A percentile compares a stretch with the other conserved stretches of the same genome.
Conservation (phyloP, 2,888 invertebrate genomes). For the Encarsia formosa region DNA sequence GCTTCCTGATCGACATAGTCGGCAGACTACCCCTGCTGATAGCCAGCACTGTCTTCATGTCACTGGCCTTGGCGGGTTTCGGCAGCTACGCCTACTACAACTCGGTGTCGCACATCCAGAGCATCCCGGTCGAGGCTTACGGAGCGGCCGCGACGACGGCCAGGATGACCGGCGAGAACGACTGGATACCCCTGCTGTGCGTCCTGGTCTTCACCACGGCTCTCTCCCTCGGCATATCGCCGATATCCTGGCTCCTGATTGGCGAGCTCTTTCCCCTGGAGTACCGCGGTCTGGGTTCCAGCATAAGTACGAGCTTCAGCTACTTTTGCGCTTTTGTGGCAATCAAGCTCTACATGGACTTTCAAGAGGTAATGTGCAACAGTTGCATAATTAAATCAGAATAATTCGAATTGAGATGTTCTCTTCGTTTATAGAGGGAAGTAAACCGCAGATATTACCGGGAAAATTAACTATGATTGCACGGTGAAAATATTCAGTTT, state of each 20-base stretch:
- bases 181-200: slow-evolving; percentile 80
- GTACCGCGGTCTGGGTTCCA: slow-evolving; percentile 80
- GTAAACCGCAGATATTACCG: no score
- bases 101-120: slow-evolving; percentile 43
- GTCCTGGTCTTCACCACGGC: slow-evolving; percentile 80
- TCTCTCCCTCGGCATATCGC: slow-evolving; percentile 83
- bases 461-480: no score
- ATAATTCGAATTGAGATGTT: no score
- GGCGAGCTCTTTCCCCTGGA: slow-evolving; percentile 80
- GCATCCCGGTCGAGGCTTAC: slow-evolving; percentile 33
- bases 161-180: slow-evolving; percentile 58
- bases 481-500: no score
- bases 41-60: slow-evolving; percentile 80
- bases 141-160: slow-evolving; percentile 34
- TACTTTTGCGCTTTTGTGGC: slow-evolving; percentile 83
- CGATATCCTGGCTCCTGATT: slow-evolving; percentile 80
- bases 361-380: slow-evolving; percentile 64
- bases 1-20: slow-evolving; percentile 78
- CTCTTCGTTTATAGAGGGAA: no score
- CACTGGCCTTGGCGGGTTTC: slow-evolving; percentile 79
- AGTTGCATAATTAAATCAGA: no score
- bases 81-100: slow-evolving; percentile 82
- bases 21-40: slow-evolving; percentile 80
- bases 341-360: slow-evolving; percentile 82
- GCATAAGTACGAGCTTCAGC: slow-evolving; percentile 80